phyloP scores from a whole-genome alignment of 2,113 vertebrate genomes.

The Atlantisia rogersi region DNA sequence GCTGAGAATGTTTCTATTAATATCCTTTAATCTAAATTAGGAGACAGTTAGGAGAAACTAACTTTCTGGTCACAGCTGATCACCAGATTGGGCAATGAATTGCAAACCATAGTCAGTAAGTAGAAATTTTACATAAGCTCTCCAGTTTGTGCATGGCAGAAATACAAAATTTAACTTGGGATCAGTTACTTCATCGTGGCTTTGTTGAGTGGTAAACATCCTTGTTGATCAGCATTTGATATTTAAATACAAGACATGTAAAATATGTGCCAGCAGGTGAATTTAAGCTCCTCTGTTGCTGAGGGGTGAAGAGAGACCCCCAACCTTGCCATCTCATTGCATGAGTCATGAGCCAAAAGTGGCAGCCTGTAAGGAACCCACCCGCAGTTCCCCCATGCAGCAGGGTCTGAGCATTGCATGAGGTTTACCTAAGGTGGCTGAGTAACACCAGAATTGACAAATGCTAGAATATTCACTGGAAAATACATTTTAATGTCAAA shows the following conservation, averaged over 20 bases:
- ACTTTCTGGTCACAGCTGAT: background rate
- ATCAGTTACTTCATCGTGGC: background rate
- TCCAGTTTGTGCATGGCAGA: background rate
- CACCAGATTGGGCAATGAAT: background rate
- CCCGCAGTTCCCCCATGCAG: accelerated
- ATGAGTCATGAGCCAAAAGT: background rate
- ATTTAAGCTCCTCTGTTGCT: background rate
- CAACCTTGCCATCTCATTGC: background rate
- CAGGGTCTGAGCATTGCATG: background rate
- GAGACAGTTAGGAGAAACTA: background rate
- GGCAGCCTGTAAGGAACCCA: background rate
- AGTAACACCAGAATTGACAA: background rate
- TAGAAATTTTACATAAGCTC: background rate
- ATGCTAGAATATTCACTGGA: background rate
- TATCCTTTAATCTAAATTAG: background rate
- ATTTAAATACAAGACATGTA: background rate
- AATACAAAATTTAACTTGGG: background rate
- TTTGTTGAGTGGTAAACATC: background rate
- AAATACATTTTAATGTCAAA: background rate
- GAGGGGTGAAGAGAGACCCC: background rate
- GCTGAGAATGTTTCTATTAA: background rate
- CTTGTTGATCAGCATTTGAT: background rate
- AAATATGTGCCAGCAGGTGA: background rate
- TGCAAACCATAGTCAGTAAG: background rate
- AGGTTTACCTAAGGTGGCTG: background rate